These are phyloP conservation scores for Spea hammondii DNA, from an alignment of 2,797 vertebrate genomes.

Conservation along the genomic window DNA sequence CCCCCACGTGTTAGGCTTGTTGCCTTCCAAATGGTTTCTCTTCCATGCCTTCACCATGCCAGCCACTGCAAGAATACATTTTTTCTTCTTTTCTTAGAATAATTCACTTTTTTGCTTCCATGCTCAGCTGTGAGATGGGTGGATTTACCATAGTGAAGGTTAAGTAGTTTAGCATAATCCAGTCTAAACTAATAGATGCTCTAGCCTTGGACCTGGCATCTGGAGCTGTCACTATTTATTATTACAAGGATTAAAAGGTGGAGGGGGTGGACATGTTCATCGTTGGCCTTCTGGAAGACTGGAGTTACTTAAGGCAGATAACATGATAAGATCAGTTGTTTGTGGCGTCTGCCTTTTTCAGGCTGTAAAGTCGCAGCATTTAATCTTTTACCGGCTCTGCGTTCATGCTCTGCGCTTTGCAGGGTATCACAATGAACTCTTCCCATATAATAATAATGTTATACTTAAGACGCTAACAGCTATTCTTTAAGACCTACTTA, in stretches of 20 bases:
- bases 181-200: slow-evolving; percentile 77
- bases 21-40: too few relatives aligned
- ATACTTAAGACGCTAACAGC: too few relatives aligned
- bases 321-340: slow-evolving; percentile 20
- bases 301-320: slow-evolving; percentile 25
- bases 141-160: slow-evolving; percentile 60
- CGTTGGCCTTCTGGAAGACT: slow-evolving; percentile 15
- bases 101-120: slow-evolving; percentile 11
- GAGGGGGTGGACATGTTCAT: slow-evolving; percentile 42
- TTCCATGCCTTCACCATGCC: too few relatives aligned
- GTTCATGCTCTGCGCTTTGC: too few relatives aligned
- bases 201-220: slow-evolving; percentile 70
- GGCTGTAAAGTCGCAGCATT: background rate
- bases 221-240: slow-evolving; percentile 82
- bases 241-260: slow-evolving; percentile 64
- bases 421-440: too few relatives aligned
- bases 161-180: slow-evolving; percentile 88
- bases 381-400: slow-evolving; percentile 2
- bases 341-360: slow-evolving; percentile 10
- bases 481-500: too few relatives aligned
- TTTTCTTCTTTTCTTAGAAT: too few relatives aligned
- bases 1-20: too few relatives aligned
- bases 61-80: too few relatives aligned
- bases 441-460: too few relatives aligned
- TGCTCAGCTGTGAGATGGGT: slow-evolving; percentile 54